Conservation (phyloP, 2,888 invertebrate species). For the Chelonus formosanus region DNA sequence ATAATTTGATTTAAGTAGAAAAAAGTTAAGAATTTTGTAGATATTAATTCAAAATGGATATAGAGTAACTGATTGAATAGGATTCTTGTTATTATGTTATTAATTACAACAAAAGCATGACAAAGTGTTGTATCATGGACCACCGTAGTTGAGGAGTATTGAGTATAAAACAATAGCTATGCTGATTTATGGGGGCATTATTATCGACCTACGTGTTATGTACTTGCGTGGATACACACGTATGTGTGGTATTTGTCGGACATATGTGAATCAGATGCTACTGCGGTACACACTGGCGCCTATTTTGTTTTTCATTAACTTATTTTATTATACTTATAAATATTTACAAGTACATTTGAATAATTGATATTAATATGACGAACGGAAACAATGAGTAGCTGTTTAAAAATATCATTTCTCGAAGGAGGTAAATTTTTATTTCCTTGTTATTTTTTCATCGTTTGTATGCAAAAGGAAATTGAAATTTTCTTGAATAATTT, state of each 20-base stretch:
- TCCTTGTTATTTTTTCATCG: no score
- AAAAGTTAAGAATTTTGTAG: no score
- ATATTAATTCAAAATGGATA: no score
- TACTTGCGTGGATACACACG: conserved; percentile 47
- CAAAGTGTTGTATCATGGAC: conserved; percentile 16
- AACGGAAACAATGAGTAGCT: no score
- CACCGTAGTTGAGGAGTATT: conserved; percentile 39
- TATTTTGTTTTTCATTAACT: conserved; percentile 1
- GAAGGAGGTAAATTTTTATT: no score
- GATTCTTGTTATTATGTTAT: background rate
- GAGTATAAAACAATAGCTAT: conserved; percentile 56
- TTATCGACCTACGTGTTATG: conserved; percentile 52
- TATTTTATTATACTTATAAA: background rate
- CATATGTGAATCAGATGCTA: conserved; percentile 35
- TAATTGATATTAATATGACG: no score
- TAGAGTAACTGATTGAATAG: no score
- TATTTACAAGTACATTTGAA: background rate
- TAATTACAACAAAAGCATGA: conserved; percentile 4
- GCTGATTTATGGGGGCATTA: conserved; percentile 61
- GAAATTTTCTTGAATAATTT: no score
- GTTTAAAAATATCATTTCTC: no score
- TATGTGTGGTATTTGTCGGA: conserved; percentile 26
- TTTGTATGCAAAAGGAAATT: no score
- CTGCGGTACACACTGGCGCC: conserved; percentile 40
- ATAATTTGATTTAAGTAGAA: no score